Conservation (phyloP, 2,797 vertebrate genomes). For the Falco berigora region DNA sequence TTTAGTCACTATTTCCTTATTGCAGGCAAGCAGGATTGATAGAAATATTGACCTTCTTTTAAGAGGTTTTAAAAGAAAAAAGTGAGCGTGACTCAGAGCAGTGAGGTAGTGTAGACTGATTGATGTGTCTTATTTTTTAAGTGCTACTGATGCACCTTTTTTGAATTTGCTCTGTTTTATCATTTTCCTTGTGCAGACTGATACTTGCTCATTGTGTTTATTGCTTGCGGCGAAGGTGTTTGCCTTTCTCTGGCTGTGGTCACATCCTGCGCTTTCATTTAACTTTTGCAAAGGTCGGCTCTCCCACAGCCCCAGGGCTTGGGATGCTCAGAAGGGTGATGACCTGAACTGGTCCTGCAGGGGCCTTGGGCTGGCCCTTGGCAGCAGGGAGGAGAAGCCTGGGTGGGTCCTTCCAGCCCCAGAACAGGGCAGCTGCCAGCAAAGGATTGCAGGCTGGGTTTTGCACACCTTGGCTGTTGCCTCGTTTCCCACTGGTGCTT, state of each 20-base stretch:
- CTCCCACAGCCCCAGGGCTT: rapidly evolving
- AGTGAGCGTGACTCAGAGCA: neutral
- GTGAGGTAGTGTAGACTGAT: neutral
- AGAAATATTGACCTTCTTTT: neutral
- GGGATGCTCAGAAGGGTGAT: neutral
- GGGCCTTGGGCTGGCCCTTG: neutral
- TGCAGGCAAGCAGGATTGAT: neutral
- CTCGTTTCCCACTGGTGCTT: neutral
- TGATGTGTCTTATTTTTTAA: neutral
- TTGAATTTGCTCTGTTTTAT: neutral
- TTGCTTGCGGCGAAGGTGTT: neutral
- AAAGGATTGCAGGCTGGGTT: neutral
- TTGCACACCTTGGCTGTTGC: too few species aligned
- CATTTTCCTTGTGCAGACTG: rapidly evolving
- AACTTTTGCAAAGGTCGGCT: rapidly evolving
- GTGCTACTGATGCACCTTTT: neutral
- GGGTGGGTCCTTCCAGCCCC: neutral
- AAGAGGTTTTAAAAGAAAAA: neutral
- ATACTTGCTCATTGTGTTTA: rapidly evolving
- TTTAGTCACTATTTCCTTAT: neutral
- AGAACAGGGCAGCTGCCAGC: rapidly evolving
- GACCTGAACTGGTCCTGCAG: neutral
- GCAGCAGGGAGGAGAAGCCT: neutral
- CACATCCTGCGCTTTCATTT: rapidly evolving
- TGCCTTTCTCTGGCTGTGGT: rapidly evolving